Evolutionary conservation across 2,888 invertebrate species (phyloP).

Genomic region (Idaea biselata): DNA sequence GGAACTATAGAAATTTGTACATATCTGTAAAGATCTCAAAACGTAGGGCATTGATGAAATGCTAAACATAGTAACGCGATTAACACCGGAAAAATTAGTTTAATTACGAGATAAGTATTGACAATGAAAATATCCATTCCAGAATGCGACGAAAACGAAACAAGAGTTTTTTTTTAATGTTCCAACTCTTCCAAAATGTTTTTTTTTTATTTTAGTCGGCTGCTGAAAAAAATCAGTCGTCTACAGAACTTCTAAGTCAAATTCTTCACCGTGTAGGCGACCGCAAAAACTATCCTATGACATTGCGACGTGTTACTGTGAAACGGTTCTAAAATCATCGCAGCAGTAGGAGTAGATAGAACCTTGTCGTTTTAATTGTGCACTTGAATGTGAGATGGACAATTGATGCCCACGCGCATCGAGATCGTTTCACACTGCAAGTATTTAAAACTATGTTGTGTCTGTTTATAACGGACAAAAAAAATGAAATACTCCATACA

Average conservation of each 20-base stretch:
- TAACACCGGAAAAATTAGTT: no score
- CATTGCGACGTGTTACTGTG: slow-evolving; percentile 52
- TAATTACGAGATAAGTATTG: no score
- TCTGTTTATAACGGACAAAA: no score
- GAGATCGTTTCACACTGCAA: slow-evolving; percentile 21
- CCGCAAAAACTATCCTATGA: slow-evolving; percentile 79
- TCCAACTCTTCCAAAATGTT: neutral
- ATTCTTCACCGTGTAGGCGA: slow-evolving; percentile 76
- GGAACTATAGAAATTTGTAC: no score
- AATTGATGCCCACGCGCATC: slow-evolving; percentile 72
- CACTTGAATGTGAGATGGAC: slow-evolving; percentile 68
- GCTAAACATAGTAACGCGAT: no score
- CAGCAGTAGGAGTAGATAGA: slow-evolving; percentile 35
- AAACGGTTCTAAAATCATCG: slow-evolving; percentile 52
- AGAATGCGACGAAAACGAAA: no score
- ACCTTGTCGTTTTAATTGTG: slow-evolving; percentile 50
- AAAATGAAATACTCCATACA: neutral
- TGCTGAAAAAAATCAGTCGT: neutral
- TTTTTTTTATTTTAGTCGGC: neutral
- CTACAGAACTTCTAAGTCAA: slow-evolving; percentile 54
- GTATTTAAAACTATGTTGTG: neutral
- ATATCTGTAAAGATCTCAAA: no score
- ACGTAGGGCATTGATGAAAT: no score
- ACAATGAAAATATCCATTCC: no score
- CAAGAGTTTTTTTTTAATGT: no score